phyloP scores from a whole-genome alignment of 2,113 vertebrate species.

The Bubalus kerabau region DNA sequence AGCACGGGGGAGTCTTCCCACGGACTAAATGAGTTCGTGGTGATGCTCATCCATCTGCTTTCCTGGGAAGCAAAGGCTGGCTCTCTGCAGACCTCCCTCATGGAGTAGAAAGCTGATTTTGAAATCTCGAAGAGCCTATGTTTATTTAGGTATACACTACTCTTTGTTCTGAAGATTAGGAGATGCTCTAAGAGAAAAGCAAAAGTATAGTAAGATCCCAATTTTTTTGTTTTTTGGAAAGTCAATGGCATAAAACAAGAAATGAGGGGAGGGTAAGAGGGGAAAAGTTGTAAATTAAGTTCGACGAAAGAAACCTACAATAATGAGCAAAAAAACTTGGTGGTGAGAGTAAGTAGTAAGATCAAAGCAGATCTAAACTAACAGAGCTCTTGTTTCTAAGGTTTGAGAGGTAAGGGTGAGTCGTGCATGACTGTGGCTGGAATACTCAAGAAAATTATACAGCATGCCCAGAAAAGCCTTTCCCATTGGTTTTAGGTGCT shows the following conservation, averaged over 20 bases:
- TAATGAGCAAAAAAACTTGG: not conserved
- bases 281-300: not conserved
- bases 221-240: not conserved
- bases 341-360: not conserved
- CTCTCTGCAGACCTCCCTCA: not conserved
- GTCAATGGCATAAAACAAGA: not conserved
- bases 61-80: not conserved
- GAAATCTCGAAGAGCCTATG: not conserved
- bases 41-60: not conserved
- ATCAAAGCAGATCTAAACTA: not conserved
- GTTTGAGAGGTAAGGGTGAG: not conserved
- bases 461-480: not conserved
- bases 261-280: not conserved
- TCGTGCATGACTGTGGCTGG: not conserved
- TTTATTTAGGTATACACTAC: not conserved
- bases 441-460: not conserved
- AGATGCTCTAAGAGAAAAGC: not conserved
- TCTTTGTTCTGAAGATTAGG: conserved; percentile 24
- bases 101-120: not conserved
- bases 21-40: not conserved
- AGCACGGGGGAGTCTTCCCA: rapidly evolving
- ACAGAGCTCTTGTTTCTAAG: not conserved
- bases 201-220: not conserved
- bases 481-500: not conserved
- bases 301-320: not conserved